phyloP scores from a whole-genome alignment of 2,113 vertebrate genomes.

The Lota lota region DNA sequence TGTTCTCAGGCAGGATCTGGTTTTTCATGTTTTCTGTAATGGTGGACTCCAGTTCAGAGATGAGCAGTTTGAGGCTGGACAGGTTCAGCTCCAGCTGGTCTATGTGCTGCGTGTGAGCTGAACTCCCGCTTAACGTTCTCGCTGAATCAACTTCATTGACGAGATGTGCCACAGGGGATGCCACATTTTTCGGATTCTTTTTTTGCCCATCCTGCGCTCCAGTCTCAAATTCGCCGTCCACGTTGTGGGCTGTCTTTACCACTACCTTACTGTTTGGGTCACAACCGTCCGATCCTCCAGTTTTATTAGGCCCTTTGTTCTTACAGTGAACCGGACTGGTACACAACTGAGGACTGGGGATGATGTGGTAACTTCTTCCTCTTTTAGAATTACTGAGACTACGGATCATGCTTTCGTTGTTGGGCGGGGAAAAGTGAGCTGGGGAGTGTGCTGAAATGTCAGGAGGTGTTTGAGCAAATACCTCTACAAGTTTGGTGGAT shows the following conservation, averaged over 20 bases:
- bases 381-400: conserved; percentile 9
- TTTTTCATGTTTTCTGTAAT: conserved; percentile 42
- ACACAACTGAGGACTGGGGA: conserved; percentile 59
- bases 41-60: conserved; percentile 67
- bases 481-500: neutral
- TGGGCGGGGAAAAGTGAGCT: conserved; percentile 22
- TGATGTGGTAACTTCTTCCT: conserved; percentile 34
- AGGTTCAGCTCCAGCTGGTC: conserved; percentile 66
- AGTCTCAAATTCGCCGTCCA: conserved; percentile 15
- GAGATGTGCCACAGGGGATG: neutral
- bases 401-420: conserved; percentile 4
- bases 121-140: conserved; percentile 16
- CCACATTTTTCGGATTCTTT: neutral
- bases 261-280: conserved; percentile 15
- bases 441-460: neutral
- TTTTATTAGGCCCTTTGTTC: conserved; percentile 21
- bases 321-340: conserved; percentile 62
- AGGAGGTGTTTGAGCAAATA: conserved; percentile 13
- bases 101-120: conserved; percentile 50
- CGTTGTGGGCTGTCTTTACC: conserved; percentile 11
- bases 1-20: conserved; percentile 14
- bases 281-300: neutral
- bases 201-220: neutral
- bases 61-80: conserved; percentile 59
- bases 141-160: conserved; percentile 7